Base-by-base conservation (phyloP, 2,113 vertebrate species). In the Cyprinodon variegatus region DNA sequence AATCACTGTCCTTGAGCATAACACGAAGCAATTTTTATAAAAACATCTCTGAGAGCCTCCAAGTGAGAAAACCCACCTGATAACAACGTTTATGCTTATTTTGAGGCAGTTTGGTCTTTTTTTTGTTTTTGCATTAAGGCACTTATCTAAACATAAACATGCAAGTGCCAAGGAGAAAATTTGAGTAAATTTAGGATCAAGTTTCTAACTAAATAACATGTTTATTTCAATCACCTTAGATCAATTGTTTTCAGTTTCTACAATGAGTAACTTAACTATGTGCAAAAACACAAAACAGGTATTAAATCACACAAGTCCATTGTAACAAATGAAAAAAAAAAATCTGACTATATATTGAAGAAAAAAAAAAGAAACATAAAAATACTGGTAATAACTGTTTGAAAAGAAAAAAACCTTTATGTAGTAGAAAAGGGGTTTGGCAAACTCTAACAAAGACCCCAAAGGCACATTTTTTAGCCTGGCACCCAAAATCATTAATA, bases 381-480 rank as follows among this genome's bases (percentile, higher is more conserved):
- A 70, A 77, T 60, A 43, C 72, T 78, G 68, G n/a, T 72, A 38
- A 41, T 57, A 67, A 11, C 7, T 48, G 3, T 66, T 8, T 72
- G 40, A 65, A 61, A 68, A 71, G 61, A 12, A 77, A 10, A 85
- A 50, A 68, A 62, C 22, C 17, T 46, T 0, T 48, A 40, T 37
- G 22, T 57, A 41, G 40, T 73, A 57, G 14, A 20, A 75, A 81
- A 74, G 4, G n/a, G n/a, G 45, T 0, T 38, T 65, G 7, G 62
- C 29, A 74, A 81, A 36, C 37, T 29, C 29, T 36, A 71, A 62
- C 8, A 85, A 78, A 41, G 76, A 84, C n/a, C 40, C 69, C 38
- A 69, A 83, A 90, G 77, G 85, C 82, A 88, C 76, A 65, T 87
- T 48, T 87, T 68, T 87, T 64, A 65, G 45, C 50, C 61, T 84